These are phyloP conservation scores for Erebia epiphron DNA, from an alignment of 2,888 invertebrate species.

Conservation along the genomic window DNA sequence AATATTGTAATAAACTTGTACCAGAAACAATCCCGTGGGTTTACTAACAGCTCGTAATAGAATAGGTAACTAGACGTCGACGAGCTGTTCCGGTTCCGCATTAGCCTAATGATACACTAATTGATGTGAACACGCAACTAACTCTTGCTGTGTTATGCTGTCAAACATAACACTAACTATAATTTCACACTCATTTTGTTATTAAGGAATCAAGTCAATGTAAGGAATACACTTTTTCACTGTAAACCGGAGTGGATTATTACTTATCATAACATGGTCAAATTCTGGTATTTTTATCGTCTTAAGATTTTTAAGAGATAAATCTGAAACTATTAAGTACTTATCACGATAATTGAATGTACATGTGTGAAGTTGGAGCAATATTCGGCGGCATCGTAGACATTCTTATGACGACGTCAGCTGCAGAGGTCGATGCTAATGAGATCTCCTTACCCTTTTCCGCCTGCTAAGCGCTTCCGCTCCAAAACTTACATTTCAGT, in stretches of 20 bases:
- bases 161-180: constrained; percentile 48
- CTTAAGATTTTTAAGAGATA: neutral
- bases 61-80: constrained; percentile 31
- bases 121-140: constrained; percentile 52
- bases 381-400: neutral
- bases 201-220: neutral
- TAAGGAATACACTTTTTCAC: neutral
- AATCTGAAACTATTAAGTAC: neutral
- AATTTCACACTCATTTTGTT: constrained; percentile 21
- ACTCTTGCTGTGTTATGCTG: constrained; percentile 50
- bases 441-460: no score
- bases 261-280: neutral
- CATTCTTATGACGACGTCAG: neutral
- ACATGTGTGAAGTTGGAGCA: neutral
- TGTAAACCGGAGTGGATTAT: neutral
- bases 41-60: constrained; percentile 36
- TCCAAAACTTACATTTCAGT: no score
- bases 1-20: constrained; percentile 31
- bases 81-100: constrained; percentile 41
- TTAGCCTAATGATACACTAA: constrained; percentile 45
- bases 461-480: no score
- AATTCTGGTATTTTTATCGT: neutral
- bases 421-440: no score
- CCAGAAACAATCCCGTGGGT: constrained; percentile 34
- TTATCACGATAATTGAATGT: neutral